Base-by-base conservation (phyloP, 2,113 vertebrate genomes). In the Tauraco erythrolophus region DNA sequence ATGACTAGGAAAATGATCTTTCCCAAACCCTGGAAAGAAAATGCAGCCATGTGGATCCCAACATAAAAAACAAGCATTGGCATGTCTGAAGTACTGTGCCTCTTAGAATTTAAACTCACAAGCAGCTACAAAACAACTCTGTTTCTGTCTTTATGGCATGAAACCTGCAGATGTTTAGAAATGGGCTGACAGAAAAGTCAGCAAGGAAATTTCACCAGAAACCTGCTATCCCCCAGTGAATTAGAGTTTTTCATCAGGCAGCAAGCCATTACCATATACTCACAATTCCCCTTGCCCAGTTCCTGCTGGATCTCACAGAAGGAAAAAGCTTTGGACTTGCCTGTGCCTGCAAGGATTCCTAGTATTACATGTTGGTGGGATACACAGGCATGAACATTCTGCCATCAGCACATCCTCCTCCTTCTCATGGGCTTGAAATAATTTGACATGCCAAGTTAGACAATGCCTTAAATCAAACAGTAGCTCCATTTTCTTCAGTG, bases 1-100 rank as follows among this genome's bases (percentile, higher is more conserved):
- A 83, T 95, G 89, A 95, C 70, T 86, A 91, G 92, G 83, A 95
- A 97, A 95, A 89, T 45, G 33, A 80, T 86, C 72, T 96, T 95
- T 90, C 81, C 60, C 54, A 97, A 87, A 25, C 65, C 87, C 65
- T 88, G 84, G 64, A 87, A 94, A 86, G 85, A 68, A 89, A 60
- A 90, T 54, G 66, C 25, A 80, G 83, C 88, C 94, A 89, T 88
- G 92, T 94, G 75, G 57, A 92, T 85, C 60, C 51, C 96, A 97
- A 72, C 61, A 94, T 61, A 97, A 96, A 96, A 96, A 95, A 80
- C 83, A 91, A 94, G 33, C 15, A 82, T 69, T 5, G 2, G 35
- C 92, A 50, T 90, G 95, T 86, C 93, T 95, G 54, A 89, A 95
- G 71, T 82, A 66, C 68, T 89, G 86, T 94, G n/a, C 35, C 3